Evolutionary conservation across 2,888 invertebrate species (phyloP).

Genomic region (Caenorhabditis drosophilae): DNA sequence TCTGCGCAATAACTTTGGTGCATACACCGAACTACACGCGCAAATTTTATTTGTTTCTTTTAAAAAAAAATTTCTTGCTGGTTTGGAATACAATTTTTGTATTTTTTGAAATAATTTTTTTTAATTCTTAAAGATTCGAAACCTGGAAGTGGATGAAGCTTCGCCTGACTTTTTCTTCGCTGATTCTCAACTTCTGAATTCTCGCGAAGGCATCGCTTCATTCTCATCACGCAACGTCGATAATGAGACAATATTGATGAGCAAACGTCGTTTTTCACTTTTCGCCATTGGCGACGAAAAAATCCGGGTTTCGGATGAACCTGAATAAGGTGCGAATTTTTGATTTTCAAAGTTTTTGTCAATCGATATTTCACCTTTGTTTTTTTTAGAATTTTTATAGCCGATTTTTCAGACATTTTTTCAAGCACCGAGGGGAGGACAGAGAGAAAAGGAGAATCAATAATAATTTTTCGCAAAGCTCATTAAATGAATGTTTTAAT

Average conservation of each 20-base stretch:
- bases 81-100: not conserved
- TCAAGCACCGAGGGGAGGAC: not conserved
- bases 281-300: slow-evolving; percentile 38
- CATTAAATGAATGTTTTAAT: not conserved
- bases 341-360: not conserved
- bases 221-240: slow-evolving; percentile 36
- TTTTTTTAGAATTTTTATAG: not conserved
- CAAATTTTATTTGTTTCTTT: too few species aligned
- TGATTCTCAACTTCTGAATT: slow-evolving; percentile 39
- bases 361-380: too few species aligned
- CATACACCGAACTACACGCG: too few species aligned
- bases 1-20: too few species aligned
- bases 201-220: slow-evolving; percentile 39
- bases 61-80: not conserved
- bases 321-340: slow-evolving; percentile 17
- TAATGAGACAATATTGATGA: slow-evolving; percentile 30
- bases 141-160: slow-evolving; percentile 52
- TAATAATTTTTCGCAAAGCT: not conserved
- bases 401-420: not conserved
- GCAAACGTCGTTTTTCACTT: slow-evolving; percentile 32
- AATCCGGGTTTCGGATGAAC: slow-evolving; percentile 45
- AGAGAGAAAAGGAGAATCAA: slow-evolving; percentile 3
- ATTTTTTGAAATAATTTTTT: not conserved
- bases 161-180: slow-evolving; percentile 46
- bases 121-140: not conserved